Percentiles rank a stretch among this genome's conserved stretches.
Conservation (phyloP, 2,888 invertebrate genomes). For the Cremastinae sp. region DNA sequence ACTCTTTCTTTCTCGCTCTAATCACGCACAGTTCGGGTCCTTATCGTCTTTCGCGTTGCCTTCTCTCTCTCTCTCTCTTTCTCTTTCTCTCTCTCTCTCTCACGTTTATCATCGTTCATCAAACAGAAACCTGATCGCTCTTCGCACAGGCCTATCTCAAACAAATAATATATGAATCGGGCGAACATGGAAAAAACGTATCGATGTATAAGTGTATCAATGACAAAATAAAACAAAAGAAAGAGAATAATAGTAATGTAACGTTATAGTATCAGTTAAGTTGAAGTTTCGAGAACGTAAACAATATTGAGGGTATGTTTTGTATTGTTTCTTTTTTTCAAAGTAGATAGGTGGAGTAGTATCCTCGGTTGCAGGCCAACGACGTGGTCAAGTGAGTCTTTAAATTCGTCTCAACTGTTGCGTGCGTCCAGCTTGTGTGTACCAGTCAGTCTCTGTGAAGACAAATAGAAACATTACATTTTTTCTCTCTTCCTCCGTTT, state of each 20-base stretch:
- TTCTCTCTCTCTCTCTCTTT: conserved; percentile 11
- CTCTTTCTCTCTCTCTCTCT: conserved; percentile 14
- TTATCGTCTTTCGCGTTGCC: conserved; percentile 36
- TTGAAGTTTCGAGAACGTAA: conserved; percentile 78
- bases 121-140: conserved; percentile 63
- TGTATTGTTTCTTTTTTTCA: conserved; percentile 62
- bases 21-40: conserved; percentile 24
- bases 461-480: conserved; percentile 79
- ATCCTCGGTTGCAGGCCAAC: conserved; percentile 80
- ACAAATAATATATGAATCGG: conserved; percentile 47
- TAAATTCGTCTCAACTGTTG: conserved; percentile 80
- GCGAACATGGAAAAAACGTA: conserved; percentile 63
- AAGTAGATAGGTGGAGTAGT: conserved; percentile 79
- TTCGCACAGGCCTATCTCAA: conserved; percentile 72
- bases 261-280: conserved; percentile 77
- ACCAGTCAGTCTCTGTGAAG: conserved; percentile 81
- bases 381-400: conserved; percentile 81
- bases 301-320: conserved; percentile 68
- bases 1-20: neutral
- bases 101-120: conserved; percentile 11
- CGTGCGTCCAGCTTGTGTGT: conserved; percentile 81
- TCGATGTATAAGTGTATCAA: conserved; percentile 70
- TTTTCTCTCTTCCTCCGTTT: conserved; percentile 50
- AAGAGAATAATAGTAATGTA: conserved; percentile 71
- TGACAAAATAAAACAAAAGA: conserved; percentile 66